Evolutionary conservation across 2,113 vertebrate species (phyloP).

Genomic region (Trachemys scripta): DNA sequence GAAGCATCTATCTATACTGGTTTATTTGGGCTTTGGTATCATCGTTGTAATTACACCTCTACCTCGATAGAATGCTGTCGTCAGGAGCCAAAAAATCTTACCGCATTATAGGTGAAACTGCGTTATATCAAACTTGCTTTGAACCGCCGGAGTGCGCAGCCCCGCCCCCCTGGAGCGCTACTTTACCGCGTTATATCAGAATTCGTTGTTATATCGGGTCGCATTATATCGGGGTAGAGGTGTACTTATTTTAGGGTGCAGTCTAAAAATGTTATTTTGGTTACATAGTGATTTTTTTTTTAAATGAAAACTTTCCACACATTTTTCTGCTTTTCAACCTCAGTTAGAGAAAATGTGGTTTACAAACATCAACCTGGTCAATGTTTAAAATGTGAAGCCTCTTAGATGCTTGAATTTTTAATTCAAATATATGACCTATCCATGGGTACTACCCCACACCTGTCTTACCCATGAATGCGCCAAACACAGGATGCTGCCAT

Average conservation of each 20-base stretch:
- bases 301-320: background rate
- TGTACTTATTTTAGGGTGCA: background rate
- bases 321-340: background rate
- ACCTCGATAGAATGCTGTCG: no score
- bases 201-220: no score
- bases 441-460: background rate
- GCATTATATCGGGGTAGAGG: no score
- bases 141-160: no score
- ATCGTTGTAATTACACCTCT: background rate
- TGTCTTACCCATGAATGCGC: background rate
- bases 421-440: background rate
- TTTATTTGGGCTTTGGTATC: background rate
- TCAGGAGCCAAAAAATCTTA: no score
- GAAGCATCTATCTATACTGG: background rate
- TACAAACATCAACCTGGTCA: constrained; percentile 15
- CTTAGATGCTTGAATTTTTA: background rate
- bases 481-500: background rate
- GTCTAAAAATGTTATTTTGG: background rate
- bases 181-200: no score
- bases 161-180: no score
- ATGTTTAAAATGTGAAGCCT: background rate
- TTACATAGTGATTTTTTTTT: background rate
- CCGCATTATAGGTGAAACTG: no score
- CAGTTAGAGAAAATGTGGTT: background rate
- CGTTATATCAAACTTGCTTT: no score